Base-by-base conservation (phyloP, 2,113 vertebrate genomes). In the Formicarius rufipectus region DNA sequence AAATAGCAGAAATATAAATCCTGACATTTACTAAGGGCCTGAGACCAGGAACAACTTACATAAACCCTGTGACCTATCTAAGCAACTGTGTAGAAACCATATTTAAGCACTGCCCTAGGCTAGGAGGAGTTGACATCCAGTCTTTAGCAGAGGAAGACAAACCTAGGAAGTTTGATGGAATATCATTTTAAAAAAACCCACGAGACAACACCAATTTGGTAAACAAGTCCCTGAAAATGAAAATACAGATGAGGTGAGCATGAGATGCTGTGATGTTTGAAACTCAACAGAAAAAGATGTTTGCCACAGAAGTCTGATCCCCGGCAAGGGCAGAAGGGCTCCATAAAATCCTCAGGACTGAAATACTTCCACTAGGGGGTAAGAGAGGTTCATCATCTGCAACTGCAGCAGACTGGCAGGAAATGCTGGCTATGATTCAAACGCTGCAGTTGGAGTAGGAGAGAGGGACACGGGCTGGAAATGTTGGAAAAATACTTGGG, bases 321-420 rank as follows among this genome's bases (percentile, higher is more conserved):
- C 17, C 45, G 27, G 19, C 9, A 64, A 40, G 40, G 91, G 87
- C 49, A 45, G 21, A 49, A 82, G n/a, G 53, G 60, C 69, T 75
- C 30, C 44, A 24, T 5, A 50, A 87, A 87, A 64, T 27, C 17
- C 39, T 72, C 50, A 14, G 4, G 44, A 60, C 72, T 84, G 35
- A 72, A 89, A 72, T 35, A 4, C 49, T 92, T 89, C 96, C 96
- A 95, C 95, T 97, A 96, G 96, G 82, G 95, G 95, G 96, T 96
- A 96, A 95, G 93, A 97, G 94, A 94, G 93, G 40, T 75, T 64
- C 93, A 95, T 5, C 7, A 39, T 75, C 52, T 15, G 68, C 50
- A 56, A 82, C 40, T 1, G 42, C 86, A 71, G 64, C 5, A 5
- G 66, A 42, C 63, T 35, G 40, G 45, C 79, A 84, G 76, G 24